phyloP scores from a whole-genome alignment of 2,797 vertebrate species.

The Enoplosus armatus region DNA sequence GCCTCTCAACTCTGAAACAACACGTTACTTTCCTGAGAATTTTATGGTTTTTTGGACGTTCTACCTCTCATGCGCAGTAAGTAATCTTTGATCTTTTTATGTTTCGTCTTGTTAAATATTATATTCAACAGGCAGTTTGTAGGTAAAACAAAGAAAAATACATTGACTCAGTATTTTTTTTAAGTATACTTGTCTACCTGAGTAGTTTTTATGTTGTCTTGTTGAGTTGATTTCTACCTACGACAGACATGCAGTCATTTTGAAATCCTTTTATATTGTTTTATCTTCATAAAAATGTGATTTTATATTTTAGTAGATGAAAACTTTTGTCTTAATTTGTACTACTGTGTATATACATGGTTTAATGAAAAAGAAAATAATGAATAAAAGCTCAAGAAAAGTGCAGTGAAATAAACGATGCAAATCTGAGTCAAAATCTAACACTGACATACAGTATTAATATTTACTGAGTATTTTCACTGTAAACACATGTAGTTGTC shows the following conservation, averaged over 20 bases:
- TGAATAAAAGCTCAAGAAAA: background rate
- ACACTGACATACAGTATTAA: background rate
- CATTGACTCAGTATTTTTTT: background rate
- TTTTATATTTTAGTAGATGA: background rate
- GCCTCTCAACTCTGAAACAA: background rate
- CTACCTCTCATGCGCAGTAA: slow-evolving; percentile 61
- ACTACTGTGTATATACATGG: background rate
- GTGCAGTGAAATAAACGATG: background rate
- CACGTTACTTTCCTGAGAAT: slow-evolving; percentile 22
- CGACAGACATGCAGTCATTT: background rate
- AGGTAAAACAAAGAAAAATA: background rate
- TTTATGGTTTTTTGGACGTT: slow-evolving; percentile 35
- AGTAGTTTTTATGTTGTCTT: slow-evolving; percentile 5
- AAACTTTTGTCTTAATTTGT: background rate
- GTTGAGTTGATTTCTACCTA: background rate
- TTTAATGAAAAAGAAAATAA: slow-evolving; percentile 4
- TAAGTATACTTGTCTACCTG: background rate
- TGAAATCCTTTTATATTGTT: background rate
- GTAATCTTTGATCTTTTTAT: slow-evolving; percentile 50
- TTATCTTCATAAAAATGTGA: background rate
- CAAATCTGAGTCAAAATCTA: background rate
- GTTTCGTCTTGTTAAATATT: slow-evolving; percentile 11
- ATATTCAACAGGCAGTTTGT: slow-evolving; percentile 12
- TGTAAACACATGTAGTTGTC: background rate
- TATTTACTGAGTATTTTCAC: background rate